Evolutionary conservation across 2,113 vertebrate genomes (phyloP), one percentile per base, ranked within the genome.

Genomic region (Macrotis lagotis): DNA sequence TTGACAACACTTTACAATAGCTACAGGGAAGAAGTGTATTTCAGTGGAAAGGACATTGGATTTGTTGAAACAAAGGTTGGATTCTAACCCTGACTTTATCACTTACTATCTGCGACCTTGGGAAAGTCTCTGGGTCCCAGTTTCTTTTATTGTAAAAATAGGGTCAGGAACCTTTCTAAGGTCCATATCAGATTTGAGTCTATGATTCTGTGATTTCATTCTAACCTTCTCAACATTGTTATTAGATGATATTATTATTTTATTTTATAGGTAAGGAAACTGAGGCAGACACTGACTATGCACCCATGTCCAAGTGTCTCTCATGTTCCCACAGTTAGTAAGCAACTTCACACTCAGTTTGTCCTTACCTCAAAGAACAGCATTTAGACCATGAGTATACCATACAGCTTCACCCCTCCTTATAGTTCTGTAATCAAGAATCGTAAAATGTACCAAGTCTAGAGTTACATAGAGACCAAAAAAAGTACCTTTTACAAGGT

Each of bases 31-130:
- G 28, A 24, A 44, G 28, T 0, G 48, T 24, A 0, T 0, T 28
- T 28, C 25, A 26, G 0, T 28, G 47, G 3, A 48, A 55, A 10
- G 3, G 66, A 26, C 37, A 88, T 9, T n/a, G 48, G 49, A 19
- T 0, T 9, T 1, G 25, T 7, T 16, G 44, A 37, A 8, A 25
- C 19, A 50, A 25, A 0, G 49, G 50, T 0, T 44, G 55, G 31
- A 22, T 66, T 66, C 59, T 37, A 66, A 66, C 37, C 31, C 28
- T 16, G 31, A 14, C 66, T n/a, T 74, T 44, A 74, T 37, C 37
- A 74, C 66, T 74, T 74, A 44, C 37, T 74, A 44, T 44, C 16
- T 74, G 37, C 22, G 66, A 74, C 37, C 66, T 74, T 74, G 37
- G 25, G 16, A 74, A 74, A 74, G 16, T n/a, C 37, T 44, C 37